These are phyloP conservation scores for Acanthurus tractus DNA, from an alignment of 2,797 vertebrate genomes.

Conservation along the genomic window DNA sequence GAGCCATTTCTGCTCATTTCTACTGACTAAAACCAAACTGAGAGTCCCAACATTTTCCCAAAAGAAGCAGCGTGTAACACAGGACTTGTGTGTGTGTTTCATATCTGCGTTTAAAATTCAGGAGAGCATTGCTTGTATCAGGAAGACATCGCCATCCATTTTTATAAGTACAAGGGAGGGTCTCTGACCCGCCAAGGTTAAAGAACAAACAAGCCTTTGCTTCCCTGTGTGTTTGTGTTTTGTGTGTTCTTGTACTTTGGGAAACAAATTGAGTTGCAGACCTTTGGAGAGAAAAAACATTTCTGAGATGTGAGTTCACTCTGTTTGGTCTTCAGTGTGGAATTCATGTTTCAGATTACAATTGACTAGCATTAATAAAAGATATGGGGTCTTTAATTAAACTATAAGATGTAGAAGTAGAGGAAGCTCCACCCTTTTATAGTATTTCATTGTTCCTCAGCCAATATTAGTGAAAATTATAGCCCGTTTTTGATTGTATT, in stretches of 20 bases:
- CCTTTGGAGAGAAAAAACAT: constrained; percentile 21
- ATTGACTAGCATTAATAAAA: not conserved
- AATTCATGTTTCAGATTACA: not conserved
- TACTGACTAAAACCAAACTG: constrained; percentile 50
- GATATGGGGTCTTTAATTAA: too few species aligned
- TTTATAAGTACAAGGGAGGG: constrained; percentile 28
- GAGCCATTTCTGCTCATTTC: constrained; percentile 53
- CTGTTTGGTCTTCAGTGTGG: not conserved
- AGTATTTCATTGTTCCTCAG: too few species aligned
- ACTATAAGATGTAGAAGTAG: too few species aligned
- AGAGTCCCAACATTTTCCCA: constrained; percentile 24
- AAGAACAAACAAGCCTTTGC: constrained; percentile 40
- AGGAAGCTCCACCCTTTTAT: too few species aligned
- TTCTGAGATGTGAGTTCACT: constrained; percentile 10
- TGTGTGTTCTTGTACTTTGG: constrained; percentile 23
- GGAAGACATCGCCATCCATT: constrained; percentile 50
- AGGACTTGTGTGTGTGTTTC: constrained; percentile 41
- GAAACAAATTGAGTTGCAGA: constrained; percentile 44
- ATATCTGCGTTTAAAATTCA: constrained; percentile 60
- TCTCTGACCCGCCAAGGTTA: constrained; percentile 52
- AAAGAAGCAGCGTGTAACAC: not conserved
- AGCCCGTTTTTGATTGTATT: too few species aligned
- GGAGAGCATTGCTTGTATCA: constrained; percentile 35
- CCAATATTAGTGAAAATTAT: too few species aligned
- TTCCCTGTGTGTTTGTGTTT: constrained; percentile 12